A percentile compares a stretch with the other conserved stretches of the same genome.
Evolutionary conservation across 2,797 vertebrate species (phyloP).

Genomic region (Ibycter americanus): DNA sequence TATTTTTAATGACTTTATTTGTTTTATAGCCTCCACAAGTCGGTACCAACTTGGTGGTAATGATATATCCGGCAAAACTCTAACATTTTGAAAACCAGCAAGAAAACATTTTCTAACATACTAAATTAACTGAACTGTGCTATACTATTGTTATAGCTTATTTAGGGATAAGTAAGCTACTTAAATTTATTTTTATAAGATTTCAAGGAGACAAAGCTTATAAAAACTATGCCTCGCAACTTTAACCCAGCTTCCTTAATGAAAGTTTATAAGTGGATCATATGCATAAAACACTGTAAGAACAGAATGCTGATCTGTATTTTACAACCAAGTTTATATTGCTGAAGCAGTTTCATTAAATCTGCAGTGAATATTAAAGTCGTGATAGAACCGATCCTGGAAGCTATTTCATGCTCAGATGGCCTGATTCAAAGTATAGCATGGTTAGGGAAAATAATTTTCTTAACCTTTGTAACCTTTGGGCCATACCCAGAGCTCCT

Average conservation of each 20-base stretch:
- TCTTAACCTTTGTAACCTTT: not conserved
- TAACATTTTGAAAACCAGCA: slow-evolving; percentile 69
- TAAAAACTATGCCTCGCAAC: slow-evolving; percentile 46
- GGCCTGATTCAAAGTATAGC: not conserved
- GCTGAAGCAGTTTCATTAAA: slow-evolving; percentile 65
- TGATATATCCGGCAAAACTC: slow-evolving; percentile 76
- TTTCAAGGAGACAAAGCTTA: slow-evolving; percentile 68
- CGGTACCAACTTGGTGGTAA: slow-evolving; percentile 79
- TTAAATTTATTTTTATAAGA: slow-evolving; percentile 69
- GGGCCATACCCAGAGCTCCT: not conserved
- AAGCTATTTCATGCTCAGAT: slow-evolving; percentile 23
- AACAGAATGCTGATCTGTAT: slow-evolving; percentile 59
- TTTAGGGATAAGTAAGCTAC: slow-evolving; percentile 65
- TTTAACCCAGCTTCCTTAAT: slow-evolving; percentile 55
- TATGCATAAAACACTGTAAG: slow-evolving; percentile 51
- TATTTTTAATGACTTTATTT: slow-evolving; percentile 86
- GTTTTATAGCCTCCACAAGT: slow-evolving; percentile 79
- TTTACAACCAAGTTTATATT: slow-evolving; percentile 68
- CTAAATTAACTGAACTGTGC: slow-evolving; percentile 66
- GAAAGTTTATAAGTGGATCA: slow-evolving; percentile 52
- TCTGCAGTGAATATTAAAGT: slow-evolving; percentile 33
- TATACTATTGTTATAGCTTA: slow-evolving; percentile 60
- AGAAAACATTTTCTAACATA: slow-evolving; percentile 38
- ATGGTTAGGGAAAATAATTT: not conserved
- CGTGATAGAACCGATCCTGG: not conserved